Base-by-base conservation (phyloP, 2,113 vertebrate genomes). In the Archilochus colubris region DNA sequence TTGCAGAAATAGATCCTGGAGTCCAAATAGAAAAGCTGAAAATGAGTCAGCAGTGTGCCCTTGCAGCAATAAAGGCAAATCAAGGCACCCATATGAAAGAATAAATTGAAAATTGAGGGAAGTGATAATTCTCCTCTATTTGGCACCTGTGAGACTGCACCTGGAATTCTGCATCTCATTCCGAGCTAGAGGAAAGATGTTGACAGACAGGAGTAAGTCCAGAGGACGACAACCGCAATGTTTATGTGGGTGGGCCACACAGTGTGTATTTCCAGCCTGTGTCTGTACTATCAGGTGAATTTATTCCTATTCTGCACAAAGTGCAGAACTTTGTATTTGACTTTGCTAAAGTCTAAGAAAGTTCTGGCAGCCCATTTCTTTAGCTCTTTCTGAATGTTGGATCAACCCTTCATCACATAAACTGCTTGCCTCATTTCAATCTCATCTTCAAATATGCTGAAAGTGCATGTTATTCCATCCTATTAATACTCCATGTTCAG, bases 371-470 rank as follows among this genome's bases (percentile, higher is more conserved):
- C 9, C 25, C 7, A 2, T 77, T 95, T 76, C 44, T 72, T 76
- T 58, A 83, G 9, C 18, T 85, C 46, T 54, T 88, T 46, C 11
- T 7, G 15, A 51, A n/a, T 46, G 36, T 58, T 51, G 51, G 43
- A 36, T 69, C 55, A 77, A 14, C 72, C 17, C 48, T 72, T 84
- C 8, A n/a, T 48, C n/a, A 14, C 48, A 55, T 86, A 44, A 89
- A 12, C 31, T 6, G 5, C 48, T 78, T 75, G 57, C 44, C 44
- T 72, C 25, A 13, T 78, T 84, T 84, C 62, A 78, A 8, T 86
- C 70, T 94, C 69, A 79, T 48, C 61, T 94, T 46, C 61, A 92
- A 68, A 79, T 31, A 57, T 79, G 81, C 69, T 92, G 87, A 95
- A 87, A 31, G 23, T 78, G 61, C 53, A 57, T 75, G 28, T 59